Evolutionary conservation across 2,888 invertebrate genomes (phyloP).

Genomic region (Archaeoteleia sp.): DNA sequence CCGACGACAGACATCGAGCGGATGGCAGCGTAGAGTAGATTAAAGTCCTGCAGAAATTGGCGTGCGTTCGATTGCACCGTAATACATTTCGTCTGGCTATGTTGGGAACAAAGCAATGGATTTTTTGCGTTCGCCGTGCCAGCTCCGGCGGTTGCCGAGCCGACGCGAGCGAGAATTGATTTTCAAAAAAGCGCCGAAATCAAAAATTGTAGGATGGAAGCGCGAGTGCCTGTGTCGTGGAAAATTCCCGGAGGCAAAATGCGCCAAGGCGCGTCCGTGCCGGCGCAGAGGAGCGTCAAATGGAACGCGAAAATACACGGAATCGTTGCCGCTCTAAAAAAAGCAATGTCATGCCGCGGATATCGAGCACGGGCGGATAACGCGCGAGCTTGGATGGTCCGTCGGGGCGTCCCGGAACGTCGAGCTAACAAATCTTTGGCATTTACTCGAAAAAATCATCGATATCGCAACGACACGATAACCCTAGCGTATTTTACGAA

Average conservation of each 20-base stretch:
- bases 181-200: constrained; percentile 48
- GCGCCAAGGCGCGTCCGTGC: constrained; percentile 12
- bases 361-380: constrained; percentile 13
- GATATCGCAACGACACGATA: background rate
- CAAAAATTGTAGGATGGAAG: constrained; percentile 32
- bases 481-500: background rate
- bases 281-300: constrained; percentile 15
- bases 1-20: no score
- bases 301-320: background rate
- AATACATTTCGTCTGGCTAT: background rate
- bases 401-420: constrained; percentile 17
- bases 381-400: constrained; percentile 9
- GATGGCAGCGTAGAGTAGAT: background rate
- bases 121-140: constrained; percentile 6
- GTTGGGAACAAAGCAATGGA: constrained; percentile 2
- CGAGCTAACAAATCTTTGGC: background rate
- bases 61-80: background rate
- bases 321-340: background rate
- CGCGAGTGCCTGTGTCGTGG: constrained; percentile 27
- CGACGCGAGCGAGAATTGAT: constrained; percentile 2
- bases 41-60: constrained; percentile 2
- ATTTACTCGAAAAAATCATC: background rate
- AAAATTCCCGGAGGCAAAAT: constrained; percentile 47
- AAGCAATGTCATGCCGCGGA: constrained; percentile 20
- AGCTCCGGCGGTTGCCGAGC: background rate